Evolutionary conservation across 2,888 invertebrate species (phyloP).

Genomic region (Melinaea marsaeus): DNA sequence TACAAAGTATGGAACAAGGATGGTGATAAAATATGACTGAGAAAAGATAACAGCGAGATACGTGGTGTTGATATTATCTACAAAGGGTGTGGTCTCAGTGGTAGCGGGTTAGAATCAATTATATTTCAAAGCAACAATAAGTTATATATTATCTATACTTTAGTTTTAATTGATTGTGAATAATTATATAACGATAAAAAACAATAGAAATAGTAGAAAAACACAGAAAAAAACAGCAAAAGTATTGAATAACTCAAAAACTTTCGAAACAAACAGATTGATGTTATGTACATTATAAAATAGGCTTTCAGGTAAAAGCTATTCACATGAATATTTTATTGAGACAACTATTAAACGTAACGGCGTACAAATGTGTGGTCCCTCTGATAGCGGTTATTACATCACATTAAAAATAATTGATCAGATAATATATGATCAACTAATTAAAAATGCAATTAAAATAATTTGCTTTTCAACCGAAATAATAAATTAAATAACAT

Average conservation of each 20-base stretch:
- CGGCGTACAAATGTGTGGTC: conserved; percentile 30
- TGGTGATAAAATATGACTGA: too few relatives aligned
- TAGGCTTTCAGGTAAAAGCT: conserved; percentile 19
- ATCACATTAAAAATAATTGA: conserved; percentile 29
- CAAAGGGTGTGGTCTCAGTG: conserved; percentile 33
- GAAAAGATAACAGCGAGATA: too few relatives aligned
- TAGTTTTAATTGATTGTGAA: neutral
- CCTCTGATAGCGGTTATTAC: conserved; percentile 24
- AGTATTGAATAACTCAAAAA: too few relatives aligned
- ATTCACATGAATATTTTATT: conserved; percentile 30
- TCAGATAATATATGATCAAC: conserved; percentile 25
- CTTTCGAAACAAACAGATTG: neutral
- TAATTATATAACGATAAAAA: too few relatives aligned
- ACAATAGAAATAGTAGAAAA: too few relatives aligned
- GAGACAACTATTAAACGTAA: conserved; percentile 36
- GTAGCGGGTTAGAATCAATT: conserved; percentile 19
- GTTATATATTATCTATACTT: neutral
- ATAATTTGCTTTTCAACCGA: conserved; percentile 9
- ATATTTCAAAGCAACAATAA: neutral
- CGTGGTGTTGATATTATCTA: conserved; percentile 17
- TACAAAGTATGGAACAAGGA: too few relatives aligned
- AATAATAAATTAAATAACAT: too few relatives aligned
- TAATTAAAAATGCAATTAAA: conserved; percentile 24
- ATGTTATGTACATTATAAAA: conserved; percentile 10
- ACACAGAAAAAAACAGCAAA: too few relatives aligned